Evolutionary conservation across 2,113 vertebrate genomes (phyloP).

Genomic region (Illadopsis cleaveri): DNA sequence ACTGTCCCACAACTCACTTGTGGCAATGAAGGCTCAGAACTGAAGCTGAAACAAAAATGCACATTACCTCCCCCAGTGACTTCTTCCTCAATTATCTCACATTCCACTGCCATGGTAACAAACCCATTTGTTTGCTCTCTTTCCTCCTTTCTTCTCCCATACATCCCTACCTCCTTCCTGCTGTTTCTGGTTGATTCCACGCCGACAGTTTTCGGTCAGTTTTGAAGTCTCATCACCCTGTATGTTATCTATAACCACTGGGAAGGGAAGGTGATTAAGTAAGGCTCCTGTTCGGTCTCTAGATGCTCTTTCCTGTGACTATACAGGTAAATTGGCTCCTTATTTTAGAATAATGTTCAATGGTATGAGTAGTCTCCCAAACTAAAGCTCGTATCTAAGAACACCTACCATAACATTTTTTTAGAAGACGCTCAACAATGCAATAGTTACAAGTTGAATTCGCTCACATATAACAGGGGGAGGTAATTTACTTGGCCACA

Average conservation of each 20-base stretch:
- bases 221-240: not conserved
- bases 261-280: not conserved
- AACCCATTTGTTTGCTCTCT: not conserved
- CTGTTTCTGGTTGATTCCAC: not conserved
- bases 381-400: not conserved
- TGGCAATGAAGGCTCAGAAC: not conserved
- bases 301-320: not conserved
- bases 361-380: not conserved
- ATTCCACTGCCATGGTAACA: not conserved
- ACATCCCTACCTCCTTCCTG: not conserved
- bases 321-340: not conserved
- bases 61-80: not conserved
- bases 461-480: not conserved
- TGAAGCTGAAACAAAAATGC: not conserved
- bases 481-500: not conserved
- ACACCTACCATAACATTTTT: not conserved
- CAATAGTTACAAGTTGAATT: not conserved
- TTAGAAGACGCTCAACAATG: not conserved
- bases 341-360: not conserved
- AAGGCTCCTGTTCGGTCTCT: not conserved
- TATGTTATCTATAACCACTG: not conserved
- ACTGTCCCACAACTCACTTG: not conserved
- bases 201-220: not conserved
- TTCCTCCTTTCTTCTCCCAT: not conserved
- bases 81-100: not conserved